phyloP scores from a whole-genome alignment of 2,113 vertebrate genomes.

The Eubucco bourcierii region DNA sequence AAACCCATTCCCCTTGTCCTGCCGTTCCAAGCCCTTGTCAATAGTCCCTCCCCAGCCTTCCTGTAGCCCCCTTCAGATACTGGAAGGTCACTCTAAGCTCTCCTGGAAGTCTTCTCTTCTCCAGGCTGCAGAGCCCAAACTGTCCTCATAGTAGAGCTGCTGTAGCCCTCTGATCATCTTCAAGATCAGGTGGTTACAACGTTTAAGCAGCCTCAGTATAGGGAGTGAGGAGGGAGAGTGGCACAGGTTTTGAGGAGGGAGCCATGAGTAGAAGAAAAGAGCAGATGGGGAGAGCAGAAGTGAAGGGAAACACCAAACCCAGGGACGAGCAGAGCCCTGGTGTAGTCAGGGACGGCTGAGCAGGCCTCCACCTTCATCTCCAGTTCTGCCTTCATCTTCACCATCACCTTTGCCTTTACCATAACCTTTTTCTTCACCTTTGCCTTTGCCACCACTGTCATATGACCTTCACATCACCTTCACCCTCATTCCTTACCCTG shows the following conservation, averaged over 20 bases:
- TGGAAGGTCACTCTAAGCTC: too few relatives aligned
- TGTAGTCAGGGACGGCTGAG: not conserved
- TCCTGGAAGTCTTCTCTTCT: too few relatives aligned
- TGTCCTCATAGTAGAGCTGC: too few relatives aligned
- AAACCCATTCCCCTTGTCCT: too few relatives aligned
- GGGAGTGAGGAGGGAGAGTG: rapidly evolving
- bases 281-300: not conserved
- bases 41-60: too few relatives aligned
- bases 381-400: not conserved
- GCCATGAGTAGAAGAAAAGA: rapidly evolving
- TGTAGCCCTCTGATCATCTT: too few relatives aligned
- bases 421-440: not conserved
- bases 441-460: not conserved
- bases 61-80: too few relatives aligned
- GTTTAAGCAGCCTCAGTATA: not conserved
- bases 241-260: not conserved
- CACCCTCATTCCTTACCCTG: not conserved
- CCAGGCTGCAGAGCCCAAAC: too few relatives aligned
- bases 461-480: not conserved
- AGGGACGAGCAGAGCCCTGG: not conserved
- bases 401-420: not conserved
- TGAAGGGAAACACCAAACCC: rapidly evolving
- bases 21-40: too few relatives aligned
- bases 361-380: not conserved
- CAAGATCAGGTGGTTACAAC: not conserved